Conservation (phyloP, 1,140 invertebrate species). For the Whitmania pigra region DNA sequence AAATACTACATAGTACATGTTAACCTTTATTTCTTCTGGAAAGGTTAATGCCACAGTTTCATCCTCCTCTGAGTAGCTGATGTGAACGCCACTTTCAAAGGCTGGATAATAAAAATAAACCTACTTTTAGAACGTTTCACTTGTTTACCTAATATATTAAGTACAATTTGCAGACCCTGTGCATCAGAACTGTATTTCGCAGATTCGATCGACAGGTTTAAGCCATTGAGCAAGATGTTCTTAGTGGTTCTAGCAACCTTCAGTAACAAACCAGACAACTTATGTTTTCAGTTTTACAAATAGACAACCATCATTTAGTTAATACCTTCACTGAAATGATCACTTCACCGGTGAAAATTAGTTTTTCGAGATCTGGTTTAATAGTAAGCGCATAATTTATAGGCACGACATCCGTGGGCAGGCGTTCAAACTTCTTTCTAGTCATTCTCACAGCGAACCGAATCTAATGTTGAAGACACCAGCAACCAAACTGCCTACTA, state of each 20-base stretch:
- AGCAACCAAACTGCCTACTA: no score
- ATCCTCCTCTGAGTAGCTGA: conserved; percentile 29
- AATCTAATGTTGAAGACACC: no score
- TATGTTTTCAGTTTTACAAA: background rate
- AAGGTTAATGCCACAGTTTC: conserved; percentile 34
- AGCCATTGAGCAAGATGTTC: conserved; percentile 24
- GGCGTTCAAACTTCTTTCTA: conserved; percentile 52
- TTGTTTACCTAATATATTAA: background rate
- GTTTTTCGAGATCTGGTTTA: conserved; percentile 63
- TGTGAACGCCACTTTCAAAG: conserved; percentile 23
- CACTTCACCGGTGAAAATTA: conserved; percentile 66
- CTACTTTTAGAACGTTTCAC: background rate
- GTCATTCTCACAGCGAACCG: no score
- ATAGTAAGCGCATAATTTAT: conserved; percentile 66
- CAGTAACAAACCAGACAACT: conserved; percentile 10
- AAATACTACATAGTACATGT: background rate
- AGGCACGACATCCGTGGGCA: conserved; percentile 63
- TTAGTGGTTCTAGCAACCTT: conserved; percentile 22
- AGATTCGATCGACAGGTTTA: conserved; percentile 22
- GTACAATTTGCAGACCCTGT: background rate
- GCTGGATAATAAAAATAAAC: conserved; percentile 16
- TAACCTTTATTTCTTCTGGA: conserved; percentile 30
- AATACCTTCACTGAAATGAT: conserved; percentile 62
- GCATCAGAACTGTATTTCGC: background rate
- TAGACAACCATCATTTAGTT: background rate